These are phyloP conservation scores for Pygocentrus nattereri DNA, from an alignment of 2,797 vertebrate species.

Conservation along the genomic window DNA sequence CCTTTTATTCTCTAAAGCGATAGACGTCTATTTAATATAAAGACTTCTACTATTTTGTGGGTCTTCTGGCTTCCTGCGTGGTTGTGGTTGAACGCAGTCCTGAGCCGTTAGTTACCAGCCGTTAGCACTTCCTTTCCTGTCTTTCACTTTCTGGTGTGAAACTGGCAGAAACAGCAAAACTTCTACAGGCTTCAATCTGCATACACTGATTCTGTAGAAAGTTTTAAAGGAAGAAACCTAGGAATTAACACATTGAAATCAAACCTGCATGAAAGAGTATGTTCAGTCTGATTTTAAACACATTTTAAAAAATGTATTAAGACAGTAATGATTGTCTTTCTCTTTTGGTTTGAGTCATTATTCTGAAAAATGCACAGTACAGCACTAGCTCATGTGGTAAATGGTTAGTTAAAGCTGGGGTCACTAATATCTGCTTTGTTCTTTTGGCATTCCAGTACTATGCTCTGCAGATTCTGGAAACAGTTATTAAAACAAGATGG, in stretches of 20 bases:
- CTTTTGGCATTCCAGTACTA: conserved; percentile 96
- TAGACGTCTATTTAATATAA: conserved; percentile 6
- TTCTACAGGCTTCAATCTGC: conserved; percentile 82
- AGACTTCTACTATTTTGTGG: conserved; percentile 19
- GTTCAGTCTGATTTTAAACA: conserved; percentile 75
- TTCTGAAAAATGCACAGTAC: conserved; percentile 48
- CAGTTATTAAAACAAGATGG: conserved; percentile 99
- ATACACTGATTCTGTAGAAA: conserved; percentile 57
- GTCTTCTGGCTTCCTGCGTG: conserved; percentile 40
- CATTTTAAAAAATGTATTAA: conserved; percentile 59
- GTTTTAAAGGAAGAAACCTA: conserved; percentile 34
- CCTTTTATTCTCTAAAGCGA: conserved; percentile 38
- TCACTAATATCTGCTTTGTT: conserved; percentile 70
- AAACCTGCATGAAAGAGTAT: conserved; percentile 89
- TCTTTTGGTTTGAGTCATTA: conserved; percentile 32
- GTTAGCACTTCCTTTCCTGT: conserved; percentile 65
- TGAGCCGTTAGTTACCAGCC: conserved; percentile 23
- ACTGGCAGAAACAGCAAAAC: conserved; percentile 94
- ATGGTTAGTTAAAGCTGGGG: conserved; percentile 21
- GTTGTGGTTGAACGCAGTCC: conserved; percentile 26
- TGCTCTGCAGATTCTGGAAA: conserved; percentile 99
- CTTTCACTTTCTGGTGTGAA: conserved; percentile 88
- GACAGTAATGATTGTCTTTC: conserved; percentile 70
- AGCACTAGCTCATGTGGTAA: conserved; percentile 63
- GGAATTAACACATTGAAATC: conserved; percentile 65